Conservation (phyloP, 2,113 vertebrate species). For the Argyrosomus japonicus region DNA sequence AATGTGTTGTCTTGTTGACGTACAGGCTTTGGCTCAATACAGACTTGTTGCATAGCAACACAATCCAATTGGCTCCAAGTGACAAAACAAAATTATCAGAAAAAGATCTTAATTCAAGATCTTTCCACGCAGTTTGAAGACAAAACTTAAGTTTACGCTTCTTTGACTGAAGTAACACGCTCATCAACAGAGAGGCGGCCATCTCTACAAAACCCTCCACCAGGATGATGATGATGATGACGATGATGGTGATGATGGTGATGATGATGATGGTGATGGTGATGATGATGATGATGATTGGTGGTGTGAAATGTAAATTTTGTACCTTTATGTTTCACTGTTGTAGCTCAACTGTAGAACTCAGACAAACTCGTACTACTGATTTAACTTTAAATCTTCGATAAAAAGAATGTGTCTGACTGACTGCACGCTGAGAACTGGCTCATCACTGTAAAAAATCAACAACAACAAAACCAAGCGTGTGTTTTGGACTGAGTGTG, state of each 20-base stretch:
- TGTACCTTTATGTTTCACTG: conserved; percentile 90
- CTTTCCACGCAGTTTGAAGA: no score
- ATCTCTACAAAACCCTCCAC: conserved; percentile 35
- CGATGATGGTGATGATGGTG: no score
- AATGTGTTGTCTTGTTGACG: no score
- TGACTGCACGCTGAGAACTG: neutral
- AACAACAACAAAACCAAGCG: conserved; percentile 31
- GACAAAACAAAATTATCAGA: no score
- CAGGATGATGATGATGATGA: no score
- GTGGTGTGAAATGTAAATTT: conserved; percentile 90
- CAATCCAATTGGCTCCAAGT: no score
- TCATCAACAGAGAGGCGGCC: conserved; percentile 7
- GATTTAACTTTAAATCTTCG: conserved; percentile 89
- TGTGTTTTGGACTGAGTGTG: conserved; percentile 85
- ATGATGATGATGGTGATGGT: conserved; percentile 31
- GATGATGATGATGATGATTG: conserved; percentile 25
- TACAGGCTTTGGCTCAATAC: no score
- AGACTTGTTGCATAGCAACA: no score
- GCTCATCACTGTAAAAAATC: conserved; percentile 31
- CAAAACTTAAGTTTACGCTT: no score
- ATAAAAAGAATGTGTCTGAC: neutral
- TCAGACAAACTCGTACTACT: conserved; percentile 91
- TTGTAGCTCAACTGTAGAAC: conserved; percentile 91
- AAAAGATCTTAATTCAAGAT: no score
- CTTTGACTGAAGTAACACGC: no score